Conservation (phyloP, 2,888 invertebrate genomes). For the Notodonta dromedarius region DNA sequence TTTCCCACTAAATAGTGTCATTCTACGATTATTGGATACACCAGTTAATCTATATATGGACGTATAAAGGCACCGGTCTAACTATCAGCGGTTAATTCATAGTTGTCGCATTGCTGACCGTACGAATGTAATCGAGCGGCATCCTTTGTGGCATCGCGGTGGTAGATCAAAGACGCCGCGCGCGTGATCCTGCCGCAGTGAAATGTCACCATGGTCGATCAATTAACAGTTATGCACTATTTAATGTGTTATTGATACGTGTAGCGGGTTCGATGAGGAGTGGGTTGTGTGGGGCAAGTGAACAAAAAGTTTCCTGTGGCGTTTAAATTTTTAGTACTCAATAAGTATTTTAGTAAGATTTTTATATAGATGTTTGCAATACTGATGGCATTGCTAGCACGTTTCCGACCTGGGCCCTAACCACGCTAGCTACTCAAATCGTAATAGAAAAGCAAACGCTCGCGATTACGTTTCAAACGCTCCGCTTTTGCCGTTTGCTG, state of each 20-base stretch:
- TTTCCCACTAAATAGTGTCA: conserved; percentile 17
- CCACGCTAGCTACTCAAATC: too few species aligned
- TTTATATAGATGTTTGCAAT: too few species aligned
- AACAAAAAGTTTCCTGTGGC: conserved; percentile 8
- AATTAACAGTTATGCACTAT: conserved; percentile 72
- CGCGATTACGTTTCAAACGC: too few species aligned
- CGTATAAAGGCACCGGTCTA: conserved; percentile 40
- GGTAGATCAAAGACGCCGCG: conserved; percentile 69
- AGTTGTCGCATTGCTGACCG: conserved; percentile 79
- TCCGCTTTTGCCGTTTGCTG: too few species aligned
- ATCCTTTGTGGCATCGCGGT: conserved; percentile 68
- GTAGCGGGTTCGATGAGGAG: conserved; percentile 8
- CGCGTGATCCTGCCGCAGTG: conserved; percentile 67
- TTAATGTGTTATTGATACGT: conserved; percentile 76
- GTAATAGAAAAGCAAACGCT: too few species aligned
- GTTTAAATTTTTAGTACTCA: too few species aligned
- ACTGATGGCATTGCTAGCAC: too few species aligned
- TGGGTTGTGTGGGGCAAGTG: conserved; percentile 36
- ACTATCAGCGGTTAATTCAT: conserved; percentile 57
- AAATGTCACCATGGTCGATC: conserved; percentile 82
- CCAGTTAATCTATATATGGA: conserved; percentile 38
- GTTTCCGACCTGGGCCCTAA: too few species aligned
- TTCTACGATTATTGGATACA: conserved; percentile 34
- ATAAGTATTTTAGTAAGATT: too few species aligned
- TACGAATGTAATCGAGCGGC: conserved; percentile 81